Conservation (phyloP, 2,888 invertebrate genomes). For the Yponomeuta evonymella region DNA sequence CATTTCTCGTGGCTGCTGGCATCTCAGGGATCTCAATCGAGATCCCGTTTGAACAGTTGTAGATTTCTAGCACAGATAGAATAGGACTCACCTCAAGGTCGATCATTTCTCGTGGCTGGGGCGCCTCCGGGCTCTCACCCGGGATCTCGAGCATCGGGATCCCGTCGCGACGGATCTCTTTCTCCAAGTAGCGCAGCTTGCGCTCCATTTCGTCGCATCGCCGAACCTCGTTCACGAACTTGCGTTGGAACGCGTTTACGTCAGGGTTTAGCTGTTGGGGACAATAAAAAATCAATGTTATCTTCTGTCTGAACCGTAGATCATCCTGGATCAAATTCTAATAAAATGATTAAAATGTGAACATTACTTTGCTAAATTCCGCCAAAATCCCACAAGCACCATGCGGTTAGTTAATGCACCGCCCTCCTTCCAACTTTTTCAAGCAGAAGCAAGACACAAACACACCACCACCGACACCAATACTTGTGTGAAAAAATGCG, state of each 20-base stretch:
- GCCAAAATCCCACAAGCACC: no score
- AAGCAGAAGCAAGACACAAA: no score
- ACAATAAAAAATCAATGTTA: not conserved
- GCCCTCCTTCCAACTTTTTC: no score
- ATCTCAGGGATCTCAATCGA: constrained; percentile 99
- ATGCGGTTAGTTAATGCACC: no score
- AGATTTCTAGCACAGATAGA: constrained; percentile 78
- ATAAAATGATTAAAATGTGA: no score
- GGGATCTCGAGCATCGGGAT: constrained; percentile 98
- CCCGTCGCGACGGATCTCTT: constrained; percentile 96
- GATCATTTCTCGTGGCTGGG: constrained; percentile 99
- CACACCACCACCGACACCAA: no score
- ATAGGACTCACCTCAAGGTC: constrained; percentile 88
- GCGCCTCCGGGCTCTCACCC: constrained; percentile 99
- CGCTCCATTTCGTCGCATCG: constrained; percentile 99
- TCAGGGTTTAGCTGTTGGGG: constrained; percentile 90
- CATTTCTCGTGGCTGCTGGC: constrained; percentile 98
- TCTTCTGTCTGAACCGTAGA: not conserved
- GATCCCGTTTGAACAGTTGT: constrained; percentile 96
- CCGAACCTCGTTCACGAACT: constrained; percentile 98
- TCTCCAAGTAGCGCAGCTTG: constrained; percentile 96
- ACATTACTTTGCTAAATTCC: no score
- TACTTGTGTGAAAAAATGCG: no score
- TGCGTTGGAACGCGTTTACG: constrained; percentile 98
- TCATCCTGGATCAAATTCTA: no score